Evolutionary conservation across 2,888 invertebrate genomes (phyloP).

Genomic region (Tridacna gigas): DNA sequence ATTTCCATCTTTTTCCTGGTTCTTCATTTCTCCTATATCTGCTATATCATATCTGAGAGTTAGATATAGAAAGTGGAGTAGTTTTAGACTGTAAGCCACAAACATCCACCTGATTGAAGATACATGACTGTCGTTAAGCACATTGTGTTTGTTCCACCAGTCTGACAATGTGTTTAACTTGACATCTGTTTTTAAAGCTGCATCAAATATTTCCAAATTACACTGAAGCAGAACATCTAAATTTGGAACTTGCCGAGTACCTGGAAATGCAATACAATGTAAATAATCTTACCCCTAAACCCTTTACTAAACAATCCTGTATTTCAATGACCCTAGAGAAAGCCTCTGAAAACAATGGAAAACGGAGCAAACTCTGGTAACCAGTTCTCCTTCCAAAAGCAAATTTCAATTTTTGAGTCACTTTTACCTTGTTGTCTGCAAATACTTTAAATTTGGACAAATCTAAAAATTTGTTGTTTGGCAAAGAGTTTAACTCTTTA

Average conservation of each 20-base stretch:
- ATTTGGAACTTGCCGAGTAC: constrained; percentile 11
- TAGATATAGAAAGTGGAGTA: constrained; percentile 60
- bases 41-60: constrained; percentile 41
- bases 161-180: constrained; percentile 3
- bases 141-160: constrained; percentile 38
- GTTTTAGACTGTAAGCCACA: constrained; percentile 64
- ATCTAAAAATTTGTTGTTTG: no score
- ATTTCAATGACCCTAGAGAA: no score
- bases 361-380: no score
- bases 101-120: constrained; percentile 64
- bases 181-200: constrained; percentile 35
- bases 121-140: not conserved
- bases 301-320: no score
- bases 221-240: constrained; percentile 45
- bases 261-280: not conserved
- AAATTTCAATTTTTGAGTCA: no score
- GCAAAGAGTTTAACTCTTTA: no score
- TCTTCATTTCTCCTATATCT: not conserved
- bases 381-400: no score
- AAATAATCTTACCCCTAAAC: no score
- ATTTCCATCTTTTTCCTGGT: no score
- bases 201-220: constrained; percentile 32
- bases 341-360: no score
- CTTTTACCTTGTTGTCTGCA: no score
- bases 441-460: no score